A percentile compares a stretch with the other conserved stretches of the same genome.
These are phyloP conservation scores for Coregonus suidteri DNA, from an alignment of 2,797 vertebrate species.

Conservation along the genomic window DNA sequence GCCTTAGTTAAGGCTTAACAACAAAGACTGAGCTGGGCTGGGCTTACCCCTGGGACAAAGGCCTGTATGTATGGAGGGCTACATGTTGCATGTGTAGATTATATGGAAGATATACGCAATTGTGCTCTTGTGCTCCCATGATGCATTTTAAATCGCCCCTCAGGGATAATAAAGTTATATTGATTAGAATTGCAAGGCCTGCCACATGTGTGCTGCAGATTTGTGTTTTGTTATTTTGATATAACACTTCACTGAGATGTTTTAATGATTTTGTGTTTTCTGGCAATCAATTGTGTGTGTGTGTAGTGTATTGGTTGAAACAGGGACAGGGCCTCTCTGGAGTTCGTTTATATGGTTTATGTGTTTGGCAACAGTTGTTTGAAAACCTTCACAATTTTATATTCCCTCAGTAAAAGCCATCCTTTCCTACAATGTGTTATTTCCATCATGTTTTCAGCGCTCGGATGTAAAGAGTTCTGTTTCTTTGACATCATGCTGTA, in stretches of 20 bases:
- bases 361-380: constrained; percentile 40
- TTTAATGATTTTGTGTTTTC: neutral
- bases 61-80: neutral
- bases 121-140: neutral
- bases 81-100: constrained; percentile 1
- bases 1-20: neutral
- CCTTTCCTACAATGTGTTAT: constrained; percentile 49
- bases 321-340: neutral
- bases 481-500: constrained; percentile 27
- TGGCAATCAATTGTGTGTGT: neutral
- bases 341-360: constrained; percentile 16
- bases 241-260: neutral
- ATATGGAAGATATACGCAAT: neutral
- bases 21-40: neutral
- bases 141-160: neutral
- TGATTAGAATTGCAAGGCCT: neutral
- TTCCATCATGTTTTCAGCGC: neutral
- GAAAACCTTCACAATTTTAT: constrained; percentile 42
- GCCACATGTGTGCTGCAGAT: neutral
- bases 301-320: neutral
- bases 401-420: constrained; percentile 45
- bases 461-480: constrained; percentile 22
- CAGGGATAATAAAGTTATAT: neutral
- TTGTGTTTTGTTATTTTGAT: neutral
- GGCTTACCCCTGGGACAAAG: neutral